These are phyloP conservation scores for Schlechtendalia chinensis DNA, from an alignment of 1,140 invertebrate species.

Conservation along the genomic window DNA sequence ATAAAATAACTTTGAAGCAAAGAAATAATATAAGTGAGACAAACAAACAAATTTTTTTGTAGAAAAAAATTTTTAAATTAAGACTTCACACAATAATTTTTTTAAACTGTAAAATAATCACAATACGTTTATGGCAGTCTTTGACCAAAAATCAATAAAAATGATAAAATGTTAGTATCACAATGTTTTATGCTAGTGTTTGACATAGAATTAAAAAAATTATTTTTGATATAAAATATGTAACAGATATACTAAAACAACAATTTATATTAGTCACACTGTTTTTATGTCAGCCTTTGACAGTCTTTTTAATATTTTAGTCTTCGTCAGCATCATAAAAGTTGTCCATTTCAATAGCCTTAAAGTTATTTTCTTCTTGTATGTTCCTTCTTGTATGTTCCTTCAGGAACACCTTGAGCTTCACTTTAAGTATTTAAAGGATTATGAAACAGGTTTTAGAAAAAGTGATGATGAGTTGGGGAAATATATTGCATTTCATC, in stretches of 20 bases:
- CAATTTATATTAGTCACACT: not conserved
- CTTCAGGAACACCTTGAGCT: not conserved
- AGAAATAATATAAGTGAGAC: not conserved
- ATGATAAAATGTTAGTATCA: not conserved
- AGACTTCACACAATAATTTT: too few relatives aligned
- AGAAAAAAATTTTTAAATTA: too few relatives aligned
- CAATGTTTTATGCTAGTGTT: too few relatives aligned
- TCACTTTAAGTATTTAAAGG: not conserved
- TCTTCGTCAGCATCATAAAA: conserved; percentile 25
- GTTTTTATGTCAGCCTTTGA: too few relatives aligned
- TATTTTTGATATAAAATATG: not conserved
- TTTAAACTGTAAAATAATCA: not conserved
- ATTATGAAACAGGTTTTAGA: conserved; percentile 53
- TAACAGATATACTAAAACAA: conserved; percentile 2
- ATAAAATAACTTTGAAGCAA: too few relatives aligned
- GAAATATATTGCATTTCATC: conserved; percentile 37
- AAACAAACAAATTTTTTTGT: too few relatives aligned
- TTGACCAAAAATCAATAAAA: conserved; percentile 3
- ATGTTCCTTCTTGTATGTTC: too few relatives aligned
- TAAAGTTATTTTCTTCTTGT: conserved; percentile 6
- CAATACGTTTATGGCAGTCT: not conserved
- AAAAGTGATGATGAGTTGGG: conserved; percentile 33
- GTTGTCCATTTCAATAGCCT: not conserved
- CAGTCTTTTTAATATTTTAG: not conserved
- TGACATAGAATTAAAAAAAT: not conserved